Conservation (phyloP, 2,113 vertebrate species). For the Lutjanus erythropterus region DNA sequence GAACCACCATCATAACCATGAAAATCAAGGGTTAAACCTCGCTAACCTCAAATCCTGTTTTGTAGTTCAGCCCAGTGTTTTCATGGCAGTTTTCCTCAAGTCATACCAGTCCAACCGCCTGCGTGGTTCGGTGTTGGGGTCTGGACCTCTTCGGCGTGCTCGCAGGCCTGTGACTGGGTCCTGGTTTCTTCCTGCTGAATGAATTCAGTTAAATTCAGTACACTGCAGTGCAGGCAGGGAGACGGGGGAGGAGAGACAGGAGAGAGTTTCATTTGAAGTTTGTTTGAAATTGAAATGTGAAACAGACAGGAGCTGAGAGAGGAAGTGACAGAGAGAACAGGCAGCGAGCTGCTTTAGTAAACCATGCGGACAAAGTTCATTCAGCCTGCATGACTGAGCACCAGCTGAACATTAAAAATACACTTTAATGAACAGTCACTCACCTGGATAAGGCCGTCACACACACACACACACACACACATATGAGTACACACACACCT, state of each 20-base stretch:
- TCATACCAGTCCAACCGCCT: no score
- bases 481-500: neutral
- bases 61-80: no score
- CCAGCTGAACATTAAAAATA: conserved; percentile 5
- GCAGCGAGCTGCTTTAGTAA: neutral
- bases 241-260: neutral
- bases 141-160: no score
- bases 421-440: conserved; percentile 34
- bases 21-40: no score
- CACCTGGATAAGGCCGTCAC: conserved; percentile 15
- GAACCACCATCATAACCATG: no score
- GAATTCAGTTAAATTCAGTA: neutral
- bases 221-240: neutral
- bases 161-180: no score
- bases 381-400: conserved; percentile 17
- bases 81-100: no score
- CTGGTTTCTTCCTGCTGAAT: neutral
- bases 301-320: neutral
- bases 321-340: neutral
- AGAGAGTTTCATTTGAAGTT: neutral
- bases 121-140: no score
- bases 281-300: conserved; percentile 22
- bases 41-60: no score
- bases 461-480: conserved; percentile 14
- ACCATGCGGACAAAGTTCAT: conserved; percentile 8